A percentile compares a stretch with the other conserved stretches of the same genome.
Evolutionary conservation across 2,113 vertebrate genomes (phyloP).

Genomic region (Pterophyllum scalare): DNA sequence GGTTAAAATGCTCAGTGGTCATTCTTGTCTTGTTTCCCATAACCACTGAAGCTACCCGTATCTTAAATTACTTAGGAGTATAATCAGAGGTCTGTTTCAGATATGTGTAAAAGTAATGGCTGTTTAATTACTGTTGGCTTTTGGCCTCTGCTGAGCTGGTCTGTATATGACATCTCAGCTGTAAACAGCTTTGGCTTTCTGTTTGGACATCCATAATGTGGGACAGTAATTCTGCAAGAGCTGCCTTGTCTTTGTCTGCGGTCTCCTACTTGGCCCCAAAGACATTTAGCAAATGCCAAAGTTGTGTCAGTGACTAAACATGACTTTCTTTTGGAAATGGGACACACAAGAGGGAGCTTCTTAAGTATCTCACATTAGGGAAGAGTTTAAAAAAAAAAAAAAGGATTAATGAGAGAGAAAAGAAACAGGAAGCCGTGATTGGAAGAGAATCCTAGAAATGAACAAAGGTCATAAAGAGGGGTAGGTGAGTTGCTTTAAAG

Average conservation of each 20-base stretch:
- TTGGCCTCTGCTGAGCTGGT: constrained; percentile 50
- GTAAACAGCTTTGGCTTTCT: constrained; percentile 60
- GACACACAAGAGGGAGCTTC: constrained; percentile 51
- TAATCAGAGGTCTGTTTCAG: constrained; percentile 56
- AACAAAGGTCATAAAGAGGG: background rate
- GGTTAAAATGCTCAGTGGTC: constrained; percentile 48
- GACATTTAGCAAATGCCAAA: constrained; percentile 65
- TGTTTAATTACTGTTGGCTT: constrained; percentile 63
- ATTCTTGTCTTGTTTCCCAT: constrained; percentile 58
- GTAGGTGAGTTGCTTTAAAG: background rate
- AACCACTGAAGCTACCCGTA: constrained; percentile 55
- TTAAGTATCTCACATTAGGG: constrained; percentile 30
- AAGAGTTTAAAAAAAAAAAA: background rate
- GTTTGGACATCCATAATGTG: constrained; percentile 58
- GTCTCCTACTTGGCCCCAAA: constrained; percentile 61
- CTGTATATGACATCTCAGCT: constrained; percentile 28
- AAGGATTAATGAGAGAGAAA: constrained; percentile 13
- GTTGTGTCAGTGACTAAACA: constrained; percentile 64
- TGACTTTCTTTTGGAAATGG: constrained; percentile 41
- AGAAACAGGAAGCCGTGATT: background rate
- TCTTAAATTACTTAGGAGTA: constrained; percentile 52
- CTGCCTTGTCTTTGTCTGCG: constrained; percentile 70
- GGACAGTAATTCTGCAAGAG: constrained; percentile 54
- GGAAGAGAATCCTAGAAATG: background rate
- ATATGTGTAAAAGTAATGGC: constrained; percentile 56